Base-by-base conservation (phyloP, 2,888 invertebrate species). In the Heliconius ismenius region DNA sequence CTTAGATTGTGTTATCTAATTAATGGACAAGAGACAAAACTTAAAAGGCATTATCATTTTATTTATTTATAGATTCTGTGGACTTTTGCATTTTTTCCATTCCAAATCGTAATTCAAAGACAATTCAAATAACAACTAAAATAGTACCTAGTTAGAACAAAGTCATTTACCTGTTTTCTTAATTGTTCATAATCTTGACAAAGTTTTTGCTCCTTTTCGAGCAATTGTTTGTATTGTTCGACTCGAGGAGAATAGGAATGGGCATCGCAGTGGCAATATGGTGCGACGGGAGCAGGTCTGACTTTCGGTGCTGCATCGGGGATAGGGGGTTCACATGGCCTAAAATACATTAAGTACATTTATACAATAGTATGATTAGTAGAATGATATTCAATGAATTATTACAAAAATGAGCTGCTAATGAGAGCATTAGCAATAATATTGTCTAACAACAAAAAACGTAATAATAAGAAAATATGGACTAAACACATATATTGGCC, bases 181-280 rank as follows among this genome's bases (percentile, higher is more conserved):
- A 95, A 85, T 68, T 89, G 86, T 60, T 92, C 90, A 81, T 95
- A 91, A 81, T 96, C 95, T 15, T 95, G 89, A 78, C 95, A 94
- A 3, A 96, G 87, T 68, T 95, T 93, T 80, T 93, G 93, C 81
- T 96, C 96, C 81, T 96, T 96, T 32, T 95, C 95, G 0, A 95
- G 89, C 68, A 96, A 85, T 81, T 95, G 95, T 82, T 95, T 95
- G 88, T 96, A 96, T 79, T 95, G 95, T 79, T 95, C 95, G 78
- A 95, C 93, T 74, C 95, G 89, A 0, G 95, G 95, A 0, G 95
- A 95, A 83, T 95, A 95, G 0, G 95, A 92, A 83, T 96, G 96
- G 0, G 92, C 93, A 80, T 96, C 95, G 88, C 96, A 96, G 85
- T 95, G 95, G 83, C 96, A 96, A 83, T 95, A 95, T 0, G 95